These are phyloP conservation scores for Rhea americana DNA, from an alignment of 2,113 vertebrate species.

Conservation along the genomic window DNA sequence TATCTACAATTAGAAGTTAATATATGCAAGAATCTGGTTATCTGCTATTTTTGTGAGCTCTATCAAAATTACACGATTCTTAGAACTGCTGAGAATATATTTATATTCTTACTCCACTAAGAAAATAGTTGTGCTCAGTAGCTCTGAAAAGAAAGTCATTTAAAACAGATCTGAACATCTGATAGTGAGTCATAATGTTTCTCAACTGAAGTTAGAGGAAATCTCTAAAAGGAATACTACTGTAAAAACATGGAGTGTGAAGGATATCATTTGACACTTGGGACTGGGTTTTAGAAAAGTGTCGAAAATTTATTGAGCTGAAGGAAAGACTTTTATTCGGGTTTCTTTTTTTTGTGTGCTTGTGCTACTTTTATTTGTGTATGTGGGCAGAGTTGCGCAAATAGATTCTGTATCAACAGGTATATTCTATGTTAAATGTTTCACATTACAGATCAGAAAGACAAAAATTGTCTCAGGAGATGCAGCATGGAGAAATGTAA, in stretches of 20 bases:
- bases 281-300: not conserved
- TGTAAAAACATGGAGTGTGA: not conserved
- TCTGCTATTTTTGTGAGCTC: not conserved
- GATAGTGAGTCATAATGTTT: not conserved
- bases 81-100: not conserved
- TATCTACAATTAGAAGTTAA: not conserved
- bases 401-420: not conserved
- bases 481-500: not conserved
- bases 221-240: not conserved
- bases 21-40: not conserved
- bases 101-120: not conserved
- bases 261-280: not conserved
- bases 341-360: not conserved
- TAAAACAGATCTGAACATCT: conserved; percentile 34
- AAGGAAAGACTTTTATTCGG: not conserved
- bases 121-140: not conserved
- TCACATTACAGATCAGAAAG: not conserved
- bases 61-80: not conserved
- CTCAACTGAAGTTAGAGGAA: not conserved
- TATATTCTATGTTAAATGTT: not conserved
- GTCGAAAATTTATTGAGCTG: not conserved
- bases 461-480: too few species aligned
- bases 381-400: too few species aligned
- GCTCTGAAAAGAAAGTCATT: not conserved
- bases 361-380: not conserved